These are phyloP conservation scores for Cyrtonyx montezumae DNA, from an alignment of 2,113 vertebrate genomes.

Conservation along the genomic window DNA sequence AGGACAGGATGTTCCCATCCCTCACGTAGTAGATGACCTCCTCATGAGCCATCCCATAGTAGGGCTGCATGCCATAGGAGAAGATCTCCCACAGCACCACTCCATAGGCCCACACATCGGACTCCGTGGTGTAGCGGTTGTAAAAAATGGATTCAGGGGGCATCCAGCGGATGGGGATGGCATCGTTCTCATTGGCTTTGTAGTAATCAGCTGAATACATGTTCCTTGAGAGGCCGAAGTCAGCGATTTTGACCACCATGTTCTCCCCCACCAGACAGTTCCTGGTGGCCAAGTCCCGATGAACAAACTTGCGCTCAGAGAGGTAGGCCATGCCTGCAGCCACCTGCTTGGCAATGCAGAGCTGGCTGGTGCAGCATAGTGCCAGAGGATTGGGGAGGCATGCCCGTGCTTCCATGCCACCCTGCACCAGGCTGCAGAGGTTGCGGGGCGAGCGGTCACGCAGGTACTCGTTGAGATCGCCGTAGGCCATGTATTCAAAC, in stretches of 20 bases:
- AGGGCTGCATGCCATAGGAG: slow-evolving; percentile 96
- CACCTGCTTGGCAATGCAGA: slow-evolving; percentile 93
- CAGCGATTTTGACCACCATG: slow-evolving; percentile 96
- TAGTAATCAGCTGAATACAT: slow-evolving; percentile 99
- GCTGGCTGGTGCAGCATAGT: slow-evolving; percentile 86
- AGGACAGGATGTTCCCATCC: slow-evolving; percentile 93
- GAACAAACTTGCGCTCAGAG: slow-evolving; percentile 96
- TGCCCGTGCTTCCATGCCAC: slow-evolving; percentile 72
- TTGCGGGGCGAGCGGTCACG: slow-evolving; percentile 84
- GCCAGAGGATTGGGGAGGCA: slow-evolving; percentile 71
- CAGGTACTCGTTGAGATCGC: slow-evolving; percentile 95
- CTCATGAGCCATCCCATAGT: slow-evolving; percentile 97
- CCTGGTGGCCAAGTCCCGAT: slow-evolving; percentile 94
- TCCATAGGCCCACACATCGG: slow-evolving; percentile 96
- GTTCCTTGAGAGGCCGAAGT: slow-evolving; percentile 96
- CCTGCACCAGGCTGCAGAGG: slow-evolving; percentile 78
- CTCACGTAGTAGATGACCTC: slow-evolving; percentile 98
- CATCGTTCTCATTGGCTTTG: slow-evolving; percentile 96
- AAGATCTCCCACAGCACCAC: slow-evolving; percentile 99
- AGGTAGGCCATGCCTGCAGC: slow-evolving; percentile 96
- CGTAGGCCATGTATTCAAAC: slow-evolving; percentile 97
- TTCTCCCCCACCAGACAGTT: slow-evolving; percentile 95
- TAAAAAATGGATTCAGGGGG: slow-evolving; percentile 98
- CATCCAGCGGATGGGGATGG: slow-evolving; percentile 99
- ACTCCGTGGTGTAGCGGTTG: slow-evolving; percentile 97